phyloP scores from a whole-genome alignment of 37 sponge, comb jelly and placozoan species.

The Mnemiopsis leidyi region DNA sequence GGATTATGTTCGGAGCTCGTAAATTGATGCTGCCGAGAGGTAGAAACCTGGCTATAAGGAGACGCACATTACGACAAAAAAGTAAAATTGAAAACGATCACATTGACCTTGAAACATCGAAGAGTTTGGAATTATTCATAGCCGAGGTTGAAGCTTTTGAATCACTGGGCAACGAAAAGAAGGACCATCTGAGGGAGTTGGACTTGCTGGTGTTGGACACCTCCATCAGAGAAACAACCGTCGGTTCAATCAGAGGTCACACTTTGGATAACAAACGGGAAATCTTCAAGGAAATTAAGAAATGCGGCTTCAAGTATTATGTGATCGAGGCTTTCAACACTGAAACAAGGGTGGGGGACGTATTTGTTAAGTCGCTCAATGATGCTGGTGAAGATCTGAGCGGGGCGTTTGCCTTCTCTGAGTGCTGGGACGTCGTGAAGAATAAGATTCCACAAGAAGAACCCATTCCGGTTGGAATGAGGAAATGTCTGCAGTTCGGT shows the following conservation, averaged over 20 bases:
- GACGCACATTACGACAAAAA: too few relatives aligned
- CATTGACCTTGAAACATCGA: too few relatives aligned
- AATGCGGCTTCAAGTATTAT: slow-evolving; percentile 66
- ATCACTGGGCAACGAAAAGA: not conserved
- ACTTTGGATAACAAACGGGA: slow-evolving; percentile 68
- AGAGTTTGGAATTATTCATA: not conserved
- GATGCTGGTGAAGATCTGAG: slow-evolving; percentile 66
- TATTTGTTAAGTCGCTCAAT: slow-evolving; percentile 14
- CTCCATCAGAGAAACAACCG: slow-evolving; percentile 70
- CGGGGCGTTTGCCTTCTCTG: slow-evolving; percentile 65
- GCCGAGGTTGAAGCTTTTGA: not conserved
- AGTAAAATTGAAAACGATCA: too few relatives aligned
- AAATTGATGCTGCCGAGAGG: too few relatives aligned
- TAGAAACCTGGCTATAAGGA: too few relatives aligned
- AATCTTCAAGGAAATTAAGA: slow-evolving; percentile 69
- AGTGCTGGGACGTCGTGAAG: slow-evolving; percentile 22
- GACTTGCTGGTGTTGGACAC: slow-evolving; percentile 70
- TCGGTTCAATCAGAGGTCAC: slow-evolving; percentile 69
- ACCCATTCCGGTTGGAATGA: slow-evolving; percentile 49
- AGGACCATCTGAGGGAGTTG: slow-evolving; percentile 35
- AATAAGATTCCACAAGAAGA: slow-evolving; percentile 19
- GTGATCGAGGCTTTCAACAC: slow-evolving; percentile 68
- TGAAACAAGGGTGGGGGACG: slow-evolving; percentile 67
- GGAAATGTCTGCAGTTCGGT: slow-evolving; percentile 63
- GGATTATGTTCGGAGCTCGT: too few relatives aligned